phyloP scores from a whole-genome alignment of 2,797 vertebrate species.

The Artibeus lituratus region DNA sequence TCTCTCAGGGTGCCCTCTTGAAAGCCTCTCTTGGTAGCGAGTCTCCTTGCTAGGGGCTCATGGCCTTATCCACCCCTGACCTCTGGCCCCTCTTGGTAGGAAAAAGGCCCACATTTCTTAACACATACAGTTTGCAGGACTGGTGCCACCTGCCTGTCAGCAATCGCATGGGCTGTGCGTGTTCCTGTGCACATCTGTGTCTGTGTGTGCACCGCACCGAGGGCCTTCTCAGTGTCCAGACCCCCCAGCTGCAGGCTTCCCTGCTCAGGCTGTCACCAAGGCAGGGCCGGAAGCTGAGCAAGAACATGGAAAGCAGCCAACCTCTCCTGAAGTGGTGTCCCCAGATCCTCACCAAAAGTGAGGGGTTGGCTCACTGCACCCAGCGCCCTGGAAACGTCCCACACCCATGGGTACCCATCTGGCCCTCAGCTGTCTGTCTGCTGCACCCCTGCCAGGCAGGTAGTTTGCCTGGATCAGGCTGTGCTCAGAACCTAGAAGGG shows the following conservation, averaged over 20 bases:
- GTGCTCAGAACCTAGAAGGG: not conserved
- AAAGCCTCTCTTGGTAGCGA: not conserved
- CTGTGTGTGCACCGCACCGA: not conserved
- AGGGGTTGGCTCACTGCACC: not conserved
- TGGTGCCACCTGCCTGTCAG: not conserved
- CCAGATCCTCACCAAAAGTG: conserved; percentile 52
- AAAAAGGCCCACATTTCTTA: conserved; percentile 13
- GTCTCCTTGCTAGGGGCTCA: not conserved
- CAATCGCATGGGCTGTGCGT: not conserved
- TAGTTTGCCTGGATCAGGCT: not conserved
- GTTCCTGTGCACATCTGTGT: not conserved
- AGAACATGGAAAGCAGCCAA: not conserved
- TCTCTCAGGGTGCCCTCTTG: not conserved
- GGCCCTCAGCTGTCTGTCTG: not conserved
- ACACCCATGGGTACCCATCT: fast-evolving
- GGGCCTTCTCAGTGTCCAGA: not conserved
- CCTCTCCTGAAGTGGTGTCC: not conserved
- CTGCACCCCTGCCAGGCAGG: not conserved
- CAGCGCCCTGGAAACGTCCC: not conserved
- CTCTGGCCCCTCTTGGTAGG: conserved; percentile 67
- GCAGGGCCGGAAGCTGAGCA: not conserved
- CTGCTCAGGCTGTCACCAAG: not conserved
- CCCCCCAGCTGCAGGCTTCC: not conserved
- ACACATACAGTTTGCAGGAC: not conserved
- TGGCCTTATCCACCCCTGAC: conserved; percentile 9